Evolutionary conservation across 1,140 invertebrate species (phyloP).

Genomic region (Hylyphantes graminicola): DNA sequence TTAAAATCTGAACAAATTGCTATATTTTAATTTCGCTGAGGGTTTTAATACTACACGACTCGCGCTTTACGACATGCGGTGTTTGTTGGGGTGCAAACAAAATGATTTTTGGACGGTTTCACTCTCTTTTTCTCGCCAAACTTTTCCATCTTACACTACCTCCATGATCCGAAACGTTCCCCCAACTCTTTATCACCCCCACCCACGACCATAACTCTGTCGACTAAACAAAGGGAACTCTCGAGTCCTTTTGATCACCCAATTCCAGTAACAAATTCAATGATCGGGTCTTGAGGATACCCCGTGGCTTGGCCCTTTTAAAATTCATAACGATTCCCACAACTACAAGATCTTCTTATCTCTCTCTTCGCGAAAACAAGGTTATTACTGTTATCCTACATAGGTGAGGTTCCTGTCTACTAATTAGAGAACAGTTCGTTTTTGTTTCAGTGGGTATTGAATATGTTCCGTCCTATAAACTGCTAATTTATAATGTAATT

Average conservation of each 20-base stretch:
- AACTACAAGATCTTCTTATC: slow-evolving; percentile 20
- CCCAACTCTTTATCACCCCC: slow-evolving; percentile 27
- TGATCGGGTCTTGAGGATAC: slow-evolving; percentile 4
- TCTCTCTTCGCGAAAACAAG: slow-evolving; percentile 38
- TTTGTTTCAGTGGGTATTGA: too few relatives aligned
- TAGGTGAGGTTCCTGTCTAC: background rate
- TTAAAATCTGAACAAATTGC: too few relatives aligned
- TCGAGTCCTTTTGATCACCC: slow-evolving; percentile 9
- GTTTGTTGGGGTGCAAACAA: too few relatives aligned
- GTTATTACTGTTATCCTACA: slow-evolving; percentile 35
- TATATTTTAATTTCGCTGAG: too few relatives aligned
- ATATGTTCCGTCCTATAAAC: too few relatives aligned
- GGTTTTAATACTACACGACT: too few relatives aligned
- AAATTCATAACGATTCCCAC: slow-evolving; percentile 55
- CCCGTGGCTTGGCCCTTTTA: slow-evolving; percentile 2
- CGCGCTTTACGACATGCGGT: too few relatives aligned
- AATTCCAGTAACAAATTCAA: slow-evolving; percentile 7
- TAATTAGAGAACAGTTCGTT: too few relatives aligned
- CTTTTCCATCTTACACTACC: too few relatives aligned
- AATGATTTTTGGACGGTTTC: too few relatives aligned
- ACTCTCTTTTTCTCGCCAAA: too few relatives aligned
- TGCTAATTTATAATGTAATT: too few relatives aligned
- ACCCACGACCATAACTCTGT: background rate
- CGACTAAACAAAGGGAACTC: slow-evolving; percentile 24
- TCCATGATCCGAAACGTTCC: background rate